A percentile compares a stretch with the other conserved stretches of the same genome.
Evolutionary conservation across 2,113 vertebrate species (phyloP).

Genomic region (Shinisaurus crocodilurus): DNA sequence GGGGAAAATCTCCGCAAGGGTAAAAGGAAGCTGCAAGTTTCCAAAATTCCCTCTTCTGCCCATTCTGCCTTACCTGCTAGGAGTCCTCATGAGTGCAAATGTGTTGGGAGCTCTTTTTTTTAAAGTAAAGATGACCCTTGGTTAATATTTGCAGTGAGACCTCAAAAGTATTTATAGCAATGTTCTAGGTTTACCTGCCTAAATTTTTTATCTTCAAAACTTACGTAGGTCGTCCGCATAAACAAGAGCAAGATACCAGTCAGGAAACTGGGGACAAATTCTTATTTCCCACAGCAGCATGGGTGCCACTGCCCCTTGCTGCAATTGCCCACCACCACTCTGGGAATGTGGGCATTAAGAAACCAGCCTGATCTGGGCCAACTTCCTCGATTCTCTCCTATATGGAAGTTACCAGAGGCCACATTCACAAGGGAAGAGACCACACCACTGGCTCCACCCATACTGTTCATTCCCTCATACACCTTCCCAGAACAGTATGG

Average conservation of each 20-base stretch:
- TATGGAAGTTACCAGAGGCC: background rate
- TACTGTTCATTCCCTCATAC: background rate
- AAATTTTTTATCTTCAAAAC: background rate
- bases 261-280: background rate
- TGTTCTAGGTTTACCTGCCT: background rate
- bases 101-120: background rate
- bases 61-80: background rate
- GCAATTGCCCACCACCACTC: background rate
- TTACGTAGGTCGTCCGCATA: background rate
- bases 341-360: background rate
- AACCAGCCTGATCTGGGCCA: background rate
- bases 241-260: background rate
- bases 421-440: background rate
- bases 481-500: background rate
- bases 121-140: background rate
- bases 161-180: background rate
- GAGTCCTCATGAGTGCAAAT: background rate
- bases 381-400: background rate
- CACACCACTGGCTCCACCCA: background rate
- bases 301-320: background rate
- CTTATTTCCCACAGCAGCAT: background rate
- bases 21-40: background rate
- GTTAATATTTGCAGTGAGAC: background rate
- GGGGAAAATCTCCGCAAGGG: background rate
- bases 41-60: background rate